Evolutionary conservation across 1,140 invertebrate species (phyloP).

Genomic region (Drosophila murphyi): DNA sequence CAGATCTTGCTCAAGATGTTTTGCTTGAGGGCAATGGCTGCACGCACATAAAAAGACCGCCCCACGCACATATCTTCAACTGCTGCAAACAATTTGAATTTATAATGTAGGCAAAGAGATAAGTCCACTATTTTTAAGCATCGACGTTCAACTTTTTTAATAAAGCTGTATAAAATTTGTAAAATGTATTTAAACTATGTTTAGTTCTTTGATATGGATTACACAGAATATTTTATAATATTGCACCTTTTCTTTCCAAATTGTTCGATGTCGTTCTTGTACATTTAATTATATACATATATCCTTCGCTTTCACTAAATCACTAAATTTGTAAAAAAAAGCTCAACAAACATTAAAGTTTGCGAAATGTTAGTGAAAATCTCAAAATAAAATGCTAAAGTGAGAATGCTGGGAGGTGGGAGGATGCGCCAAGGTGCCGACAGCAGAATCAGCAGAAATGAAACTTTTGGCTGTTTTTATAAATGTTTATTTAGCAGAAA

Average conservation of each 20-base stretch:
- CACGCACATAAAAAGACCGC: constrained; percentile 47
- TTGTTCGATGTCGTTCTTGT: not conserved
- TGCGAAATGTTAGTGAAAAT: constrained; percentile 63
- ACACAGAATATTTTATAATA: too few species aligned
- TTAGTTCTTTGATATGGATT: not conserved
- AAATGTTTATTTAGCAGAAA: constrained; percentile 80
- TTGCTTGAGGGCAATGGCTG: constrained; percentile 33
- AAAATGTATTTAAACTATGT: not conserved
- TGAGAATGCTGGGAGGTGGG: not conserved
- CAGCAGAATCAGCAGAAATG: constrained; percentile 69
- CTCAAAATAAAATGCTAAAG: constrained; percentile 71
- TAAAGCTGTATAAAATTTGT: not conserved
- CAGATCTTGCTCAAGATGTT: constrained; percentile 55
- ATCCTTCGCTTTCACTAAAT: not conserved
- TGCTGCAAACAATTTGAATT: constrained; percentile 52
- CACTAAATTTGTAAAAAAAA: constrained; percentile 12
- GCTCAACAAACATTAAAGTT: constrained; percentile 40
- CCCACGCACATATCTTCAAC: constrained; percentile 58
- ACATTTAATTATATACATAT: not conserved
- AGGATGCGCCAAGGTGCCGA: constrained; percentile 26
- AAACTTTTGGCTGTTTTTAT: constrained; percentile 70
- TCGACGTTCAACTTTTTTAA: not conserved
- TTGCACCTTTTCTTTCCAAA: not conserved
- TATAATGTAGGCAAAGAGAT: constrained; percentile 42
- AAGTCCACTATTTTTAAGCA: constrained; percentile 15